Conservation (phyloP, 2,797 vertebrate genomes). For the Acomys russatus region DNA sequence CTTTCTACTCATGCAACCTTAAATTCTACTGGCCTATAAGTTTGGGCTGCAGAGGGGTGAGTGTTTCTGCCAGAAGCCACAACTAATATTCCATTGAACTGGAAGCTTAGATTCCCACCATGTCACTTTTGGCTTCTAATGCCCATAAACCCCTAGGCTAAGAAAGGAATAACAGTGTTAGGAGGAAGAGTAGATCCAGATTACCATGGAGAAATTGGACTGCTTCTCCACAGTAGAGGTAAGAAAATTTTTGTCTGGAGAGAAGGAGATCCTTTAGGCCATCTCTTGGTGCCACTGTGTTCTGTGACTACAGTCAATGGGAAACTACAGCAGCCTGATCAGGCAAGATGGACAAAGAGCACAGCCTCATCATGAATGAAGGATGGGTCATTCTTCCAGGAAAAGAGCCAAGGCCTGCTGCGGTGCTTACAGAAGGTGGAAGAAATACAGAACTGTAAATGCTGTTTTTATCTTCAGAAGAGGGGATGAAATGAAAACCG, state of each 20-base stretch:
- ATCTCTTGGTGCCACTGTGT: not conserved
- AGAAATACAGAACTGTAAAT: not conserved
- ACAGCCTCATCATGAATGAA: not conserved
- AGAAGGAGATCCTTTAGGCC: not conserved
- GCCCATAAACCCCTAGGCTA: not conserved
- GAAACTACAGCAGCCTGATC: not conserved
- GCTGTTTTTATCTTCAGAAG: no score
- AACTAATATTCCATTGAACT: not conserved
- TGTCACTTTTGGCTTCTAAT: not conserved
- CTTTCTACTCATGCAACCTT: not conserved
- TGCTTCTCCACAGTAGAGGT: not conserved
- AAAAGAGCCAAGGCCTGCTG: not conserved
- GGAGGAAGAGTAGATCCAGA: not conserved
- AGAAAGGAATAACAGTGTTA: not conserved
- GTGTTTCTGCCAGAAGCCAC: not conserved
- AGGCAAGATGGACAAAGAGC: not conserved
- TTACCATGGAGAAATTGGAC: not conserved
- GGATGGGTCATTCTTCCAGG: not conserved
- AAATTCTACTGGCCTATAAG: not conserved
- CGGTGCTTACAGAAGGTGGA: not conserved
- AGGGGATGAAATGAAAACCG: no score
- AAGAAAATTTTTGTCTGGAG: not conserved
- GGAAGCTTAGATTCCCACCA: not conserved
- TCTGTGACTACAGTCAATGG: not conserved
- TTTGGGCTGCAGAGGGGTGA: not conserved